Evolutionary conservation across 2,113 vertebrate species (phyloP).

Genomic region (Anguilla rostrata): DNA sequence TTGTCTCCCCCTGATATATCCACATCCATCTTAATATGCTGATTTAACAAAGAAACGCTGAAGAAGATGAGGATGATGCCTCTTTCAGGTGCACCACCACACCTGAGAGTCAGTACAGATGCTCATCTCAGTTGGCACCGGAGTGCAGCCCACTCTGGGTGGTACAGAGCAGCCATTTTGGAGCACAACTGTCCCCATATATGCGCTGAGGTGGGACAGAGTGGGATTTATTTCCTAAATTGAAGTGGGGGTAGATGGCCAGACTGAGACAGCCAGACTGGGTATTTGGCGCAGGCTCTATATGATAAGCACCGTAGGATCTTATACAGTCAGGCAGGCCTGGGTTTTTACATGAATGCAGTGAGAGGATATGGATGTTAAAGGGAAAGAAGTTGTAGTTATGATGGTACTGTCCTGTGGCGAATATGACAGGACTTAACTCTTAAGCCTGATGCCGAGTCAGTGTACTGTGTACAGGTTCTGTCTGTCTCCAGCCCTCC

Average conservation of each 20-base stretch:
- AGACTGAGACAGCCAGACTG: neutral
- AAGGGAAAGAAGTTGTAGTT: neutral
- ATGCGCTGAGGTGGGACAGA: neutral
- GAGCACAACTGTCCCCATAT: neutral
- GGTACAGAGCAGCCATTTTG: neutral
- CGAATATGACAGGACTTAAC: too few species aligned
- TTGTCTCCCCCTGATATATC: neutral
- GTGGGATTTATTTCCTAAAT: neutral
- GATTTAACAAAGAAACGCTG: neutral
- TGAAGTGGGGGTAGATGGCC: neutral
- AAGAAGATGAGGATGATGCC: neutral
- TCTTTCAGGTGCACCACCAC: neutral
- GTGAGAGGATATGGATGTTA: neutral
- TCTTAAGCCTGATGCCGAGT: too few species aligned
- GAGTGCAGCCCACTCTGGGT: too few species aligned
- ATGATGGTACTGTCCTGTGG: neutral
- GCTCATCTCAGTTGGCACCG: neutral
- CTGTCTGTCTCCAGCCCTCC: too few species aligned
- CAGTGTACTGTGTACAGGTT: too few species aligned
- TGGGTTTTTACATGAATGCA: neutral
- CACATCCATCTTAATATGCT: neutral
- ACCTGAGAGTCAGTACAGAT: neutral
- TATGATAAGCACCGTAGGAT: neutral
- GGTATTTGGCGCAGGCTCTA: too few species aligned
- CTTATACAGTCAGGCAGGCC: neutral